Base-by-base conservation (phyloP, 2,888 invertebrate species). In the Villa cingulata region DNA sequence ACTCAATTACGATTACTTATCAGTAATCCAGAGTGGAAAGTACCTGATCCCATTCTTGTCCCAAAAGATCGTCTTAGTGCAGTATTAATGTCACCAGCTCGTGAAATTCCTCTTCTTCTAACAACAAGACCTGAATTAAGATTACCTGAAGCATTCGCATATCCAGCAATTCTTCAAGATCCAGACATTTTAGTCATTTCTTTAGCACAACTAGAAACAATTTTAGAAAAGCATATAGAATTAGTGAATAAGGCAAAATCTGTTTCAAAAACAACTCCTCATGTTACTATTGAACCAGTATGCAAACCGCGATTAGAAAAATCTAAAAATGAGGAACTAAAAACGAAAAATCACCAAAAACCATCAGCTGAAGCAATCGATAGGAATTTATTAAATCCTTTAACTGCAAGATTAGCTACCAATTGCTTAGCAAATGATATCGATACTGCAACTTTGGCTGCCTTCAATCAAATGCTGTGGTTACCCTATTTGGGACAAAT, bases 1-100 rank as follows among this genome's bases (percentile, higher is more conserved):
- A 78, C 78, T 49, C 87, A 88, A 60, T 70, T 87, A 10, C 78
- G 81, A 55, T 74, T 79, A 59, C 70, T 88, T 20, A 73, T 83
- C 51, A 72, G 73, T 42, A 80, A 79, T 57, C 72, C 78, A 9
- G 77, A 78, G 54, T 76, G 82, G 59, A 77, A 80, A 62, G 77
- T 88, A 60, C 87, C 87, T 38, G 86, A 88, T 72, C 87, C 87
- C 12, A 72, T 88, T 58, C 66, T 88, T 51, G 80, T 88, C 52
- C 88, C 88, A 44, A 82, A 84, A 66, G 81, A 84, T 58, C 77
- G 78, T 57, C 67, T 88, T 42, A 79, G 80, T 45, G 75, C 76
- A 18, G 77, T 88, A 36, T 70, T 87, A 20, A 75, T 78, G 2
- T 76, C 80, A 5, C 88, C 88, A 1, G 83, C 77, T 2, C 75